These are phyloP conservation scores for Lateolabrax maculatus DNA, from an alignment of 2,797 vertebrate species.

Conservation along the genomic window DNA sequence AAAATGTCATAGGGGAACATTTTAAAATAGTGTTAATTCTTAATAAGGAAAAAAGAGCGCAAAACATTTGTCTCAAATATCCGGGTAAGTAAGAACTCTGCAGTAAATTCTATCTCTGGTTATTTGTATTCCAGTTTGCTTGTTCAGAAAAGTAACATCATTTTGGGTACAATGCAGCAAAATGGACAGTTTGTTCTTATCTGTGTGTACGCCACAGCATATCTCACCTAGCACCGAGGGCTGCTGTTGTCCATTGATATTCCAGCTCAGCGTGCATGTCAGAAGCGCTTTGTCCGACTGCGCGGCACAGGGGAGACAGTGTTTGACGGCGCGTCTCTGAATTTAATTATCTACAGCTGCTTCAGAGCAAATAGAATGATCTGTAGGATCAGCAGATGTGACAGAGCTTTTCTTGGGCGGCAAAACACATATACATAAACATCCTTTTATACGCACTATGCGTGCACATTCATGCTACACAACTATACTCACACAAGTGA, in stretches of 20 bases:
- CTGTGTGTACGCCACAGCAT: slow-evolving; percentile 29
- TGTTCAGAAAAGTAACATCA: slow-evolving; percentile 18
- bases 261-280: slow-evolving; percentile 73
- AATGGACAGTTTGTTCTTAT: slow-evolving; percentile 42
- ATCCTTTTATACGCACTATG: background rate
- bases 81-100: background rate
- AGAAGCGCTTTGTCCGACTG: slow-evolving; percentile 73
- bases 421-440: slow-evolving; percentile 14
- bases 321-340: slow-evolving; percentile 76
- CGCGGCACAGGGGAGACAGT: slow-evolving; percentile 59
- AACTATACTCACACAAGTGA: background rate
- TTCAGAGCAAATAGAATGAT: slow-evolving; percentile 77
- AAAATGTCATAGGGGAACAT: background rate
- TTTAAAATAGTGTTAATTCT: background rate
- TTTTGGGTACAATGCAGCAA: slow-evolving; percentile 40
- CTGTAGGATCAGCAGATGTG: slow-evolving; percentile 65
- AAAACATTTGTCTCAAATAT: background rate
- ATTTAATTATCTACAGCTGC: slow-evolving; percentile 83
- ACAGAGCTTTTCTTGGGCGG: slow-evolving; percentile 45
- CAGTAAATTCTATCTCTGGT: background rate
- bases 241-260: slow-evolving; percentile 77
- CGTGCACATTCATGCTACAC: background rate
- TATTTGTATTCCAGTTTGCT: slow-evolving; percentile 33
- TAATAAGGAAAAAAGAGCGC: background rate
- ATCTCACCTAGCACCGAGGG: slow-evolving; percentile 40